These are phyloP conservation scores for Myrmecophaga tridactyla DNA, from an alignment of 2,113 vertebrate genomes.

Conservation along the genomic window DNA sequence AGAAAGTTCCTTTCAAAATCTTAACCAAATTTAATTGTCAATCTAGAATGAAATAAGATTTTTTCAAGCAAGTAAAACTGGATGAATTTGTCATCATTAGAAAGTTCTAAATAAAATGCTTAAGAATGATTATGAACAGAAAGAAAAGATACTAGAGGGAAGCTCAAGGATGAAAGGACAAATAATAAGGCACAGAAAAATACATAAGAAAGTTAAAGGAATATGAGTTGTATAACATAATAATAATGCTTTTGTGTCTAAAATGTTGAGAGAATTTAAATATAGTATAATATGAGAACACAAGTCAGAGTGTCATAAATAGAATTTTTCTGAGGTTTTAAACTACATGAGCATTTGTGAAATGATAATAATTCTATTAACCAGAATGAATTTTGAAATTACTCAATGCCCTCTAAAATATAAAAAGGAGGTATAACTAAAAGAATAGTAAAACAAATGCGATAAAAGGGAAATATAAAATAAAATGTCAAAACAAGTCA, in stretches of 20 bases:
- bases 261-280: not conserved
- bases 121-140: not conserved
- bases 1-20: not conserved
- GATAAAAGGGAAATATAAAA: not conserved
- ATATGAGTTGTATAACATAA: not conserved
- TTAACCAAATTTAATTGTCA: not conserved
- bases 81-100: not conserved
- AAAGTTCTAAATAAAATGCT: not conserved
- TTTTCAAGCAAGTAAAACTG: not conserved
- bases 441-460: not conserved
- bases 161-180: not conserved
- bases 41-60: not conserved
- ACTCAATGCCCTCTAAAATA: not conserved
- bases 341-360: not conserved
- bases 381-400: not conserved
- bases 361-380: not conserved
- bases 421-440: not conserved
- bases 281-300: not conserved
- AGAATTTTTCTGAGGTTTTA: not conserved
- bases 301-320: not conserved
- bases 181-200: not conserved
- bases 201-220: not conserved
- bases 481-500: not conserved
- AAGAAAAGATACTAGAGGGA: not conserved
- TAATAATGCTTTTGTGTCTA: not conserved